These are phyloP conservation scores for Chondrilla cf. caribensis DNA, from an alignment of 37 sponge, comb jelly and placozoan species.

Conservation along the genomic window DNA sequence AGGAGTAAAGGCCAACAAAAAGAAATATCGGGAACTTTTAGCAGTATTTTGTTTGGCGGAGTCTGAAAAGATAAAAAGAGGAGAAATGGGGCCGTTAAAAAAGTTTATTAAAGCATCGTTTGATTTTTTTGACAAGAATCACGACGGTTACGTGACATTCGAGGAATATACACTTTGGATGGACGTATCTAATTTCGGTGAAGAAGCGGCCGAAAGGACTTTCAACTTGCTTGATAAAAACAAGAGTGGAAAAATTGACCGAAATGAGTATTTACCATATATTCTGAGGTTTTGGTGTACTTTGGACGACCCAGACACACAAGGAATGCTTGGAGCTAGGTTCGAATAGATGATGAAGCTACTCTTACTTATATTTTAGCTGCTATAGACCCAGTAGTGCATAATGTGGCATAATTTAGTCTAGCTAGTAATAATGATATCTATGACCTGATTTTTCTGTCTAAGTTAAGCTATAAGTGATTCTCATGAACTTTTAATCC, in stretches of 20 bases:
- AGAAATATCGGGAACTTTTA: neutral
- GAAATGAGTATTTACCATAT: neutral
- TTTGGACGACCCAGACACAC: neutral
- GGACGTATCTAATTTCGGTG: neutral
- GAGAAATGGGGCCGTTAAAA: neutral
- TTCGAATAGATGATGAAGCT: too few species aligned
- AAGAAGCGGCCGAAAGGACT: neutral
- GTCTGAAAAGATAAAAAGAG: neutral
- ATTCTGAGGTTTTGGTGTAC: neutral
- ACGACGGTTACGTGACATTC: slow-evolving; percentile 1
- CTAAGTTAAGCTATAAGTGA: too few species aligned
- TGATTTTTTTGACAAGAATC: neutral
- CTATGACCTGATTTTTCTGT: too few species aligned
- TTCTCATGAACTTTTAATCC: too few species aligned
- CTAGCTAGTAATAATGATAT: too few species aligned
- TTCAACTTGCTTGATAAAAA: neutral
- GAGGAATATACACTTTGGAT: neutral
- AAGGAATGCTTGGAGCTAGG: too few species aligned
- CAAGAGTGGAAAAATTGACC: slow-evolving; percentile 1
- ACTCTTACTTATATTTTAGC: too few species aligned
- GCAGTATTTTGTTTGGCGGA: neutral
- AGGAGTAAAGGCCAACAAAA: neutral
- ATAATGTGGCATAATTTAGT: too few species aligned
- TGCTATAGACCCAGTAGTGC: too few species aligned
- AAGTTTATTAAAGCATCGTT: neutral